phyloP scores from a whole-genome alignment of 30 jellyfish, hydroid and myxozoan species.

The Aurelia aurita complex sp. Pacific region DNA sequence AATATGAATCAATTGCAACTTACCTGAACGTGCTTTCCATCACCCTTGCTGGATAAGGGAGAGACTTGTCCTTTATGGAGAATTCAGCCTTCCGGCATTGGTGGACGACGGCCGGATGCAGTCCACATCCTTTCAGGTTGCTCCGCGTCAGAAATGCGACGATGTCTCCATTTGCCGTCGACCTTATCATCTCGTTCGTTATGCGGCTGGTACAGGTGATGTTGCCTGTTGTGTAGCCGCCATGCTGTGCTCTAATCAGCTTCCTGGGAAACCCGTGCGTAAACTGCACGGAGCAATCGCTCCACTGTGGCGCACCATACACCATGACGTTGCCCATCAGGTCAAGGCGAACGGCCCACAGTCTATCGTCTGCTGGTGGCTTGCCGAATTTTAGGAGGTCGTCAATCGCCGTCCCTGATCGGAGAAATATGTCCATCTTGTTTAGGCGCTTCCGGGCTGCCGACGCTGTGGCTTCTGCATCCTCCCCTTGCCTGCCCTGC shows the following conservation, averaged over 20 bases:
- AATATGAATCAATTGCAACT: too few species aligned
- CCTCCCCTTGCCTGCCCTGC: not conserved
- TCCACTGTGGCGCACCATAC: not conserved
- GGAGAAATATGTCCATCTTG: not conserved
- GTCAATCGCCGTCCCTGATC: not conserved
- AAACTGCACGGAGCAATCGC: not conserved
- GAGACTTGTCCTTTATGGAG: too few species aligned
- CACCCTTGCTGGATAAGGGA: too few species aligned
- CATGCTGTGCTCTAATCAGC: not conserved
- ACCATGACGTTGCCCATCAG: conserved; percentile 2
- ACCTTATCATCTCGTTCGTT: not conserved
- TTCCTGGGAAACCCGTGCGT: conserved; percentile 2
- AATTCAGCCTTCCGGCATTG: too few species aligned
- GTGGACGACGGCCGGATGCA: too few species aligned
- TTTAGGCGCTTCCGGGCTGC: not conserved
- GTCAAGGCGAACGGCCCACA: not conserved
- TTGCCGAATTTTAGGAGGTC: not conserved
- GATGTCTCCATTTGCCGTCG: not conserved
- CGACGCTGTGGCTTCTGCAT: not conserved
- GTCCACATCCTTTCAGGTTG: too few species aligned
- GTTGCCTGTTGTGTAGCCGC: not conserved
- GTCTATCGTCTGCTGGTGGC: not conserved
- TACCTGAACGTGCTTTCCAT: too few species aligned
- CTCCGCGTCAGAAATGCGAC: not conserved
- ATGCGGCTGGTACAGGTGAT: not conserved